Percentiles rank a stretch among this genome's conserved stretches.
Conservation (phyloP, 2,888 invertebrate genomes). For the Tigriopus californicus region DNA sequence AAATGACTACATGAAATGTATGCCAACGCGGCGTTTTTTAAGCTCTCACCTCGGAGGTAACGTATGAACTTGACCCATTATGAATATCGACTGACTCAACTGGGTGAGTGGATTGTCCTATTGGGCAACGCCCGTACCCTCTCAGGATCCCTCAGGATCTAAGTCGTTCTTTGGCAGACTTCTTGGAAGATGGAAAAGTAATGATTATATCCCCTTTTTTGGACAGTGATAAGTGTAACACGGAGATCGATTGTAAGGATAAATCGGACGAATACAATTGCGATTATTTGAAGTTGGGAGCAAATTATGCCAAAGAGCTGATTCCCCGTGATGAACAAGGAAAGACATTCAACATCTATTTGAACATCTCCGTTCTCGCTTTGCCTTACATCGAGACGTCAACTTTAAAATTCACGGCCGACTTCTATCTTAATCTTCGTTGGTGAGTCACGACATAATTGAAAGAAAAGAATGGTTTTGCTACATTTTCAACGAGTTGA, state of each 20-base stretch:
- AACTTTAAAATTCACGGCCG: constrained; percentile 7
- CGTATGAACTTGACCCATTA: too few relatives aligned
- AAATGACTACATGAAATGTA: too few relatives aligned
- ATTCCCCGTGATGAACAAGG: background rate
- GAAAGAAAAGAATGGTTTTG: too few relatives aligned
- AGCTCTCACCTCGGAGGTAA: too few relatives aligned
- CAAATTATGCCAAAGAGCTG: constrained; percentile 8
- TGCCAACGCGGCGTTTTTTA: too few relatives aligned
- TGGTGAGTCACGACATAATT: background rate
- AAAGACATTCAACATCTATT: background rate
- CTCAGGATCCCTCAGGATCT: too few relatives aligned
- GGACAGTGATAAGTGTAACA: background rate
- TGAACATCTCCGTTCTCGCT: constrained; percentile 6
- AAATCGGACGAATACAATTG: constrained; percentile 2
- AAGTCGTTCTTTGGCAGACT: too few relatives aligned
- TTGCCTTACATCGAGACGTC: constrained; percentile 8
- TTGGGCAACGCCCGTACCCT: too few relatives aligned
- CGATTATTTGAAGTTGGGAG: background rate
- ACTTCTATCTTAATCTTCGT: constrained; percentile 8
- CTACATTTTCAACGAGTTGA: too few relatives aligned
- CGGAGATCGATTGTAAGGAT: background rate
- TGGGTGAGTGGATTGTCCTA: too few relatives aligned
- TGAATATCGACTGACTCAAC: too few relatives aligned
- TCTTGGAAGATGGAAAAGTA: background rate
- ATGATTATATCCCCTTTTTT: background rate